Evolutionary conservation across 2,113 vertebrate species (phyloP).

Genomic region (Cephalopholis sonnerati): DNA sequence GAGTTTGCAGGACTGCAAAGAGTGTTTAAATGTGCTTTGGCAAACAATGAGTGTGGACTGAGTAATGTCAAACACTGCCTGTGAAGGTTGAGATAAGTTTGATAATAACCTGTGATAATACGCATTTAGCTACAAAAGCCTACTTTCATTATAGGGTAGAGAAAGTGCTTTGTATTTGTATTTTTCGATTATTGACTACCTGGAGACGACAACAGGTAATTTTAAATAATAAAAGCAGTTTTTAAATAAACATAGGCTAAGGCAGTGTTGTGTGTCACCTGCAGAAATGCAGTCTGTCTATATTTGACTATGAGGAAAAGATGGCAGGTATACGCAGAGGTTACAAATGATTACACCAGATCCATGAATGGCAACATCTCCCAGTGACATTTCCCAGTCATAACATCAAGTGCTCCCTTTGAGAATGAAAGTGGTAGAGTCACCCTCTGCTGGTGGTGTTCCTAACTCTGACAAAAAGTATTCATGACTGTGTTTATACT

Average conservation of each 20-base stretch:
- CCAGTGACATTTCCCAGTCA: background rate
- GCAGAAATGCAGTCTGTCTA: background rate
- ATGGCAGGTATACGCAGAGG: background rate
- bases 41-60: background rate
- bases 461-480: background rate
- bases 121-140: background rate
- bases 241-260: background rate
- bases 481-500: background rate
- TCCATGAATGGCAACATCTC: background rate
- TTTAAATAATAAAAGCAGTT: background rate
- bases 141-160: background rate
- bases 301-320: background rate
- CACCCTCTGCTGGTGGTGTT: conserved; percentile 65
- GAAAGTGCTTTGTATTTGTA: background rate
- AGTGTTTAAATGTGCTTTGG: no score
- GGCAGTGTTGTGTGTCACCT: background rate
- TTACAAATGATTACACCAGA: background rate
- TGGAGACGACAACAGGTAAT: background rate
- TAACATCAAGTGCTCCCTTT: background rate
- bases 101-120: no score
- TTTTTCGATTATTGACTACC: background rate
- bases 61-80: background rate
- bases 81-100: no score
- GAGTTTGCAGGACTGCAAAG: background rate
- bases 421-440: background rate